Base-by-base conservation (phyloP, 2,888 invertebrate species). In the Plebejus argus region DNA sequence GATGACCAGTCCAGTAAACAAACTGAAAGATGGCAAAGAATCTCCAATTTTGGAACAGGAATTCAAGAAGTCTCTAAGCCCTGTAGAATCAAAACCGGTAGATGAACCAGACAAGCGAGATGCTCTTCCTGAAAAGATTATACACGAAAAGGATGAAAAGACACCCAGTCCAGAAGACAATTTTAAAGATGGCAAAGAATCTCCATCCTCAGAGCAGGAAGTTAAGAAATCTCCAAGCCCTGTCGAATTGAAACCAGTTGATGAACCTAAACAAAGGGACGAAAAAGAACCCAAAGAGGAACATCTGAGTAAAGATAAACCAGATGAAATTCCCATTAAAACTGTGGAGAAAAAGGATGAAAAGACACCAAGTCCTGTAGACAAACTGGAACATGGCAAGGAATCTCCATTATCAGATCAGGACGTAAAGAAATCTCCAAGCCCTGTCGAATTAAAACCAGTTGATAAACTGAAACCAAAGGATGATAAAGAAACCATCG, bases 341-440 rank as follows among this genome's bases (percentile, higher is more conserved):
- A 10, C 33, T 4, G 18, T 23, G 3, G 76, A 77, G 2, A n/a
- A 23, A 0, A 58, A 77, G 1, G 76, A 76, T 15, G 71, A 77
- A 12, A 81, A 80, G 10, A 70, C 18, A 2, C 56, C 78, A 0
- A 82, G 81, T 28, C 80, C 76, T 0, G 58, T 53, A 0, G 76
- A 76, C 0, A 53, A n/a, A 20, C 12, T n/a, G 15, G 33, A 70
- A 1, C 70, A 58, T 5, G 76, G 72, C 0, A 79, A 78, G 4
- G 76, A 23, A 23, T 74, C 70, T 0, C 77, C 8, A 58, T 0
- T 58, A 10, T 12, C 45, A 20, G 20, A 8, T 20, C 20, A 20
- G 20, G 58, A 58, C 3, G 8, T 58, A 3, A 20, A 58, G 58
- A 58, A 58, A 20, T 20, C 20, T 58, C 58, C 58, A 8, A 58